Evolutionary conservation across 1,140 invertebrate species (phyloP).

Genomic region (Diabrotica virgifera): DNA sequence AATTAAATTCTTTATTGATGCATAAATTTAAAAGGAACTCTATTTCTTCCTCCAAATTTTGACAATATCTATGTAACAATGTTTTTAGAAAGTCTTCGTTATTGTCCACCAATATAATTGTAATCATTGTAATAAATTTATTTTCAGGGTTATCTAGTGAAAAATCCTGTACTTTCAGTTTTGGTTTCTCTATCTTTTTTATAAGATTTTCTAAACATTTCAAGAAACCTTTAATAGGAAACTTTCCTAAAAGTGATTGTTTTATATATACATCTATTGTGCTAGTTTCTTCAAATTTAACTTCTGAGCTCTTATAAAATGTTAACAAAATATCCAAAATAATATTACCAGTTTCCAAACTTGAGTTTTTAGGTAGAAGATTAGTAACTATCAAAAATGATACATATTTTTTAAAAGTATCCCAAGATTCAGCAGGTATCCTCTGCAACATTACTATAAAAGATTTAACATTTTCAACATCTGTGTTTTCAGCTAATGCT

Average conservation of each 20-base stretch:
- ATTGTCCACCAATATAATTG: constrained; percentile 8
- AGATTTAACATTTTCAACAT: constrained; percentile 4
- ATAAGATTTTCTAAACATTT: constrained; percentile 34
- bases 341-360: constrained; percentile 21
- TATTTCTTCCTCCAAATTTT: constrained; percentile 14
- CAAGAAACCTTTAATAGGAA: constrained; percentile 34
- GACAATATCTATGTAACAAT: constrained; percentile 18
- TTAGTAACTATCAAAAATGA: constrained; percentile 25
- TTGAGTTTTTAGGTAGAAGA: constrained; percentile 23
- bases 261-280: constrained; percentile 9
- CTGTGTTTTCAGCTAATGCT: neutral
- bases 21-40: constrained; percentile 36
- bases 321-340: constrained; percentile 48
- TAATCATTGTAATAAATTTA: neutral
- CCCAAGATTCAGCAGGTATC: constrained; percentile 43
- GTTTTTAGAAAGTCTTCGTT: constrained; percentile 1
- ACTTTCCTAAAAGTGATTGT: constrained; percentile 25
- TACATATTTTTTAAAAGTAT: constrained; percentile 42
- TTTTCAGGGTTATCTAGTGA: neutral
- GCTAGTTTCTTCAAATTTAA: constrained; percentile 6
- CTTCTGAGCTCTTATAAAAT: constrained; percentile 23
- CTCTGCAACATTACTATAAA: constrained; percentile 35
- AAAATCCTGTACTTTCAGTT: constrained; percentile 27
- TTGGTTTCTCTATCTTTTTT: constrained; percentile 24
- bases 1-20: constrained; percentile 16